Percentiles rank a stretch among this genome's conserved stretches.
phyloP scores from a whole-genome alignment of 1,140 invertebrate species.

The Aphelenchoides fujianensis region DNA sequence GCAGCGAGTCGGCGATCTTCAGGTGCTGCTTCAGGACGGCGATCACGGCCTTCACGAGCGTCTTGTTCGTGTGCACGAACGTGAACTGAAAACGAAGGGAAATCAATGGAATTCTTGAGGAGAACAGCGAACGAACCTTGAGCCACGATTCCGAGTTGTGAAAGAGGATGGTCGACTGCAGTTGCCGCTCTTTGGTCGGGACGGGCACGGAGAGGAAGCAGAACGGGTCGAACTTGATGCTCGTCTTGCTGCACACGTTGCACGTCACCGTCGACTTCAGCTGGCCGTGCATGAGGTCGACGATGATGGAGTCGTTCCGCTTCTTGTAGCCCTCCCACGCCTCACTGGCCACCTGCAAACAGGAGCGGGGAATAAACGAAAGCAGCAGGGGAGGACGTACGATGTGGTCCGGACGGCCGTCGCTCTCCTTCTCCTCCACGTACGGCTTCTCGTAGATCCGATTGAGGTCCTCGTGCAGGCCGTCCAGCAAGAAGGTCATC shows the following conservation, averaged over 20 bases:
- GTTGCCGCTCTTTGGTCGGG: slow-evolving; percentile 66
- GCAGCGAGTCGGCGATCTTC: slow-evolving; percentile 10
- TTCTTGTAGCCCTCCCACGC: slow-evolving; percentile 69
- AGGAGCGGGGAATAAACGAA: not conserved
- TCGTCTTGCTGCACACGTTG: slow-evolving; percentile 69
- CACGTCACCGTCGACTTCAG: slow-evolving; percentile 71
- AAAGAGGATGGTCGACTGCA: slow-evolving; percentile 38
- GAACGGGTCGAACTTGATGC: slow-evolving; percentile 71
- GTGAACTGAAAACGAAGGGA: slow-evolving; percentile 60
- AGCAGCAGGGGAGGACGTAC: slow-evolving; percentile 14
- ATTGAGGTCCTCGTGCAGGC: slow-evolving; percentile 71
- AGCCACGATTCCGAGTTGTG: slow-evolving; percentile 49
- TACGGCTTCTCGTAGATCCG: slow-evolving; percentile 71
- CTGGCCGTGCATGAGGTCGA: slow-evolving; percentile 70
- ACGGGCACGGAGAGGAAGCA: slow-evolving; percentile 70
- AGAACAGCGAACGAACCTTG: slow-evolving; percentile 55
- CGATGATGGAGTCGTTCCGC: slow-evolving; percentile 71
- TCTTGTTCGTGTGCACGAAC: slow-evolving; percentile 48
- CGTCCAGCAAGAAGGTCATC: slow-evolving; percentile 70
- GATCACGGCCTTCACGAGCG: slow-evolving; percentile 37
- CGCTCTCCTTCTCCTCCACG: slow-evolving; percentile 67
- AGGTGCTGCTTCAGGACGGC: slow-evolving; percentile 32
- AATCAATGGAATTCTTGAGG: slow-evolving; percentile 12
- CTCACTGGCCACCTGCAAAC: slow-evolving; percentile 33
- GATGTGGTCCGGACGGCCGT: slow-evolving; percentile 60